Base-by-base conservation (phyloP, 2,888 invertebrate species). In the Melinaea menophilus region DNA sequence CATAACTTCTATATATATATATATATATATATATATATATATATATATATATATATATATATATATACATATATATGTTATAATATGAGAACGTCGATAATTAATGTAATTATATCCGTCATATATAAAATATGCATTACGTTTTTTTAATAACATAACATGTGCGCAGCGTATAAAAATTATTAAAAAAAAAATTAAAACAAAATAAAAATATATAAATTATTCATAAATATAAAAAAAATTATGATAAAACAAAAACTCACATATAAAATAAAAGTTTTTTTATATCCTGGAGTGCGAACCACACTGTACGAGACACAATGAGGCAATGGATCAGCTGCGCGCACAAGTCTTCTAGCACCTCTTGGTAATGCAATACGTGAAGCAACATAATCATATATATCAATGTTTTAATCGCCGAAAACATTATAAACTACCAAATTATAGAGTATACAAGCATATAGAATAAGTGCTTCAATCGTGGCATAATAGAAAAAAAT, bases 281-380 rank as follows among this genome's bases (percentile, higher is more conserved):
- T 51, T 31, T 33, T 41, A 22, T 37, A 46, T 46, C 34, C 56
- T 55, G 58, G 37, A 51, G 47, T 22, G 60, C 45, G 31, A 64
- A 58, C 59, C 69, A 62, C 63, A 63, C 69, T 66, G 67, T 58
- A 57, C 70, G 66, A 67, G 68, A 69, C 60, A 65, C 71, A 65
- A 68, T 58, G 61, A 58, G 61, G 67, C 61, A 71, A 71, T 72
- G 72, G 59, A 37, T 56, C 54, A 58, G 46, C 59, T 41, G 61
- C 62, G 67, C 63, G 69, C 66, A 55, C 55, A 46, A 58, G 64
- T 61, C 68, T 63, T 62, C 69, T 69, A 67, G 65, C 59, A 64
- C 58, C 61, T 63, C 61, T 61, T 63, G 34, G 54, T 33, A 57
- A 59, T 63, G 67, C 65, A 68, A 69, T 65, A 67, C 47, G 60